Evolutionary conservation across 2,888 invertebrate genomes (phyloP).

Genomic region (Dysmachus trigonus): DNA sequence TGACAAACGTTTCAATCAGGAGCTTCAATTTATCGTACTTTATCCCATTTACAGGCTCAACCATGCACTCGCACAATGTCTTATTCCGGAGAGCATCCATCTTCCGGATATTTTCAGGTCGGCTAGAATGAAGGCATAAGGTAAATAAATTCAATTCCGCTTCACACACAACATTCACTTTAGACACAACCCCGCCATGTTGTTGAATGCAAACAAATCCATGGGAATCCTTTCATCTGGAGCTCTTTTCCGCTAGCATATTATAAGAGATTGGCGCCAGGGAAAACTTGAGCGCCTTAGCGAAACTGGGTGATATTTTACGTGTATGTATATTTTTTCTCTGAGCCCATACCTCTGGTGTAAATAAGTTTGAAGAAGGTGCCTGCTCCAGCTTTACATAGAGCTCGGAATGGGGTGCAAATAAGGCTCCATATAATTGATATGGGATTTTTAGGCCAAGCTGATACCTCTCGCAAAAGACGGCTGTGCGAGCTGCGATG

Average conservation of each 20-base stretch:
- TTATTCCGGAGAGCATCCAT: not conserved
- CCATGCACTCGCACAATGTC: not conserved
- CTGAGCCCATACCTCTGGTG: not conserved
- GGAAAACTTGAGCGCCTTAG: not conserved
- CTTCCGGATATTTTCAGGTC: not conserved
- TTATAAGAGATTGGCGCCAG: not conserved
- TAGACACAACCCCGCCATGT: not conserved
- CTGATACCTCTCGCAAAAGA: not conserved
- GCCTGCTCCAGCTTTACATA: not conserved
- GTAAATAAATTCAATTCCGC: slow-evolving; percentile 1
- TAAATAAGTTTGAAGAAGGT: not conserved
- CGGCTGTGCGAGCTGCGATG: not conserved
- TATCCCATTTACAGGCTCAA: not conserved
- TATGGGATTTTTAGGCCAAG: not conserved
- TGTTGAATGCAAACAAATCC: slow-evolving; percentile 11
- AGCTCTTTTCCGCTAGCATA: not conserved
- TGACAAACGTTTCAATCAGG: not conserved
- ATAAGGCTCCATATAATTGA: not conserved
- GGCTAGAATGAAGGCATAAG: not conserved
- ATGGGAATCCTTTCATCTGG: slow-evolving; percentile 15
- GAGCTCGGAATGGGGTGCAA: not conserved
- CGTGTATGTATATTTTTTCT: not conserved
- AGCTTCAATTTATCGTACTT: not conserved
- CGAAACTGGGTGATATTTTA: not conserved
- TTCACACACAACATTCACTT: not conserved